Percentiles rank a stretch among this genome's conserved stretches.
phyloP scores from a whole-genome alignment of 2,113 vertebrate genomes.

The Alethe diademata region DNA sequence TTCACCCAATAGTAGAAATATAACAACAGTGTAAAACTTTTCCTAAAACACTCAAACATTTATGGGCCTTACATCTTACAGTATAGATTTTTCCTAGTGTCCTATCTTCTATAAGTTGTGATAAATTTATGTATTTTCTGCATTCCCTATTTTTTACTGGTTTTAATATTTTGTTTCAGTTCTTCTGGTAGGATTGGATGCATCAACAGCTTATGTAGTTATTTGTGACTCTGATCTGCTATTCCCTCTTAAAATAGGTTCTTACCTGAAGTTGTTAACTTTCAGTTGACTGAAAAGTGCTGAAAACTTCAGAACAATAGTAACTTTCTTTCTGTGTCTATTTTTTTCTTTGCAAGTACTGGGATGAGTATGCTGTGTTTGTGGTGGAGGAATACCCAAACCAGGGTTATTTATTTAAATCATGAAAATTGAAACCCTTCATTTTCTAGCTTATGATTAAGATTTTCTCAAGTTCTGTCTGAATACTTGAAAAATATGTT shows the following conservation, averaged over 20 bases:
- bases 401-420: neutral
- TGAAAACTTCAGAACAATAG: neutral
- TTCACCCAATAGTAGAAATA: neutral
- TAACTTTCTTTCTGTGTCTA: neutral
- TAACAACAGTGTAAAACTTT: neutral
- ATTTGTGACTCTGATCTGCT: neutral
- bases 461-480: neutral
- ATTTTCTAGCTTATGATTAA: neutral
- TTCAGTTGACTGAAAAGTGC: neutral
- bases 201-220: neutral
- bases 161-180: neutral
- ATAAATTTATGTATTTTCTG: neutral
- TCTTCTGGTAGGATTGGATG: neutral
- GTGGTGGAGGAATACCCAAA: neutral
- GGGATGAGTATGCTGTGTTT: neutral
- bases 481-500: neutral
- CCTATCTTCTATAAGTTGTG: neutral
- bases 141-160: neutral
- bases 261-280: neutral
- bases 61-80: neutral
- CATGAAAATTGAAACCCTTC: neutral
- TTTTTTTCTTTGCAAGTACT: neutral
- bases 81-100: neutral
- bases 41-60: neutral
- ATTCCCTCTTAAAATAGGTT: neutral